These are phyloP conservation scores for Gastrophryne carolinensis DNA, from an alignment of 2,797 vertebrate species.

Conservation along the genomic window DNA sequence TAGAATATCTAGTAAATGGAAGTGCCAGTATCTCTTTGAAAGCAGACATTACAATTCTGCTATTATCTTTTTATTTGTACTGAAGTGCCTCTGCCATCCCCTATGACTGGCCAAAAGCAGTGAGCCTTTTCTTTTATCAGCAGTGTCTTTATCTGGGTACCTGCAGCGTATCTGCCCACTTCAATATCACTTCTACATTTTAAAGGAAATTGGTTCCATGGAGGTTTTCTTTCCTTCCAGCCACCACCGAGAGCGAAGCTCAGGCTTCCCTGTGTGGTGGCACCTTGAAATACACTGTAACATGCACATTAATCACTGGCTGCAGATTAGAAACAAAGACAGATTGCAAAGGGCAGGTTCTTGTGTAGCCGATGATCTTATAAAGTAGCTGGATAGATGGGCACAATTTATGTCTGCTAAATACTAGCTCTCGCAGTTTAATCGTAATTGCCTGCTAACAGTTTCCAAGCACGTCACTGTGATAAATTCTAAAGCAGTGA, in stretches of 20 bases:
- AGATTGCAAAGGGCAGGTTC: slow-evolving; percentile 28
- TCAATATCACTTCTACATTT: slow-evolving; percentile 15
- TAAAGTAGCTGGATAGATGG: slow-evolving; percentile 26
- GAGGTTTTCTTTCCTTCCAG: neutral
- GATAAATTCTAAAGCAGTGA: too few relatives aligned
- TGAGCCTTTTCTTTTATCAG: slow-evolving; percentile 11
- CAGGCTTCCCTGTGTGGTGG: neutral
- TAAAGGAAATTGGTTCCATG: slow-evolving; percentile 3
- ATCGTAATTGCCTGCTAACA: too few relatives aligned
- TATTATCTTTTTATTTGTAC: neutral
- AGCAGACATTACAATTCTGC: neutral
- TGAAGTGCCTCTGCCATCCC: neutral
- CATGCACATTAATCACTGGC: neutral
- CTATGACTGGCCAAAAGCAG: neutral
- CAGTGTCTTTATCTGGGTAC: neutral
- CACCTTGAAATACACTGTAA: slow-evolving; percentile 19
- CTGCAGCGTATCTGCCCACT: slow-evolving; percentile 21
- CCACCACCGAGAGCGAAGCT: neutral
- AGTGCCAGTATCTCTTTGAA: neutral
- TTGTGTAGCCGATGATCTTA: slow-evolving; percentile 24
- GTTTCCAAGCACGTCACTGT: too few relatives aligned
- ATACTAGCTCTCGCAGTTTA: too few relatives aligned
- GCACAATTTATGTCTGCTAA: neutral
- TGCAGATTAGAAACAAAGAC: slow-evolving; percentile 19
- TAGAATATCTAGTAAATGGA: neutral